These are phyloP conservation scores for Tachina grossa DNA, from an alignment of 2,888 invertebrate species.

Conservation along the genomic window DNA sequence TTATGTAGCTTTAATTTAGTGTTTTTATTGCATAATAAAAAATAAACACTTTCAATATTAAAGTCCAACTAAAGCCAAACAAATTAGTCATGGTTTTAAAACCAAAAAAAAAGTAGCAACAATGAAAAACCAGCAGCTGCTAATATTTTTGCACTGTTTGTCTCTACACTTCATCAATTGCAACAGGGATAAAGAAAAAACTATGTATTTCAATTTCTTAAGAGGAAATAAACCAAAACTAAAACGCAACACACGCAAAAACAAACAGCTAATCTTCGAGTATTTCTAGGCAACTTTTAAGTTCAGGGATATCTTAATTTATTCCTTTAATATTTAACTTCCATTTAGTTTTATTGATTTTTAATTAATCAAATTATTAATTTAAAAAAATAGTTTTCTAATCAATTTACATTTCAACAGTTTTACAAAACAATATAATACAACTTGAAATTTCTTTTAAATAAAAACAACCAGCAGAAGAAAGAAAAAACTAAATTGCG, in stretches of 20 bases:
- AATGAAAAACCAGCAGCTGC: constrained; percentile 23
- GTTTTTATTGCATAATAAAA: constrained; percentile 6
- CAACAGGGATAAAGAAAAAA: constrained; percentile 30
- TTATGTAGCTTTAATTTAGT: not conserved
- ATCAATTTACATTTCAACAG: constrained; percentile 18
- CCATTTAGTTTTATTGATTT: constrained; percentile 42
- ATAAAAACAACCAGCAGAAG: not conserved
- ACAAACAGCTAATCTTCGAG: not conserved
- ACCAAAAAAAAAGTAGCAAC: constrained; percentile 7
- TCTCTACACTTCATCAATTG: constrained; percentile 13
- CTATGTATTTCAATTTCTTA: not conserved
- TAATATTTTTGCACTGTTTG: constrained; percentile 17
- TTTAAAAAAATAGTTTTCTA: not conserved
- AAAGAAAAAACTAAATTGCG: constrained; percentile 31
- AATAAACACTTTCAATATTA: constrained; percentile 11
- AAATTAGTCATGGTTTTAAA: constrained; percentile 44
- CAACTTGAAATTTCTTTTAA: constrained; percentile 13
- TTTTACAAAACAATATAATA: constrained; percentile 24
- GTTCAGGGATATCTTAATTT: constrained; percentile 38
- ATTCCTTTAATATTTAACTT: not conserved
- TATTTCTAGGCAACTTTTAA: constrained; percentile 4
- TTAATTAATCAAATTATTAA: constrained; percentile 29
- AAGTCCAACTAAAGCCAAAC: constrained; percentile 38
- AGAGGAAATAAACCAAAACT: constrained; percentile 11
- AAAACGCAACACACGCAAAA: not conserved